Evolutionary conservation across 2,797 vertebrate genomes (phyloP), one percentile per base, ranked within the genome.

Genomic region (Clarias platycephalus): DNA sequence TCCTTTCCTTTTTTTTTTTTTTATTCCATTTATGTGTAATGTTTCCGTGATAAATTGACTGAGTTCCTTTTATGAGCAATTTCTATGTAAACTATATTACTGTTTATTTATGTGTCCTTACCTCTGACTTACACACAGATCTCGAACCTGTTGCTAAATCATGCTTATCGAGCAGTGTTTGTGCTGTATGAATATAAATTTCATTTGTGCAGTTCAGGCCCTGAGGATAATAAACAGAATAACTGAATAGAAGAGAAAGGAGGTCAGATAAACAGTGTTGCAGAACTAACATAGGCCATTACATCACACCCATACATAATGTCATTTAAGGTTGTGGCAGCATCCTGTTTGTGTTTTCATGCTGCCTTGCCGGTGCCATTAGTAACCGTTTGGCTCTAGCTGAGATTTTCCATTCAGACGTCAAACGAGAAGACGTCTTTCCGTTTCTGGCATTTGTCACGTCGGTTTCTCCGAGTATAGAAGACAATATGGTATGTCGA

Each of bases 261-360:
- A 93, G 94, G 94, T 90, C 94, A 94, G 91, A 92, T 90, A 93
- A 94, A 94, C 93, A 80, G 84, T 49, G 80, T 91, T 88, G 90
- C 90, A 85, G 87, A 74, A 58, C 40, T 77, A 83, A 81, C 81
- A 78, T 28, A 84, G 83, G 74, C 87, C 82, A 84, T 90, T 90
- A 90, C 89, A 90, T 90, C 89, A 90, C 85, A 57, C 85, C 86
- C 82, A 87, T 90, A 86, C 85, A 86, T 86, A 87, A 90, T 88
- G 89, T 87, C 83, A 88, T 86, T 87, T 88, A 87, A 88, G 86
- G 86, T 87, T 85, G 87, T 49, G 9, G 15, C 75, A 64, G 75
- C 87, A 86, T 90, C 87, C 89, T 90, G 88, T 90, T 87, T 86
- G 83, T 87, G 83, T 84, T 88, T 83, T 84, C 64, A 71, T 53